These are phyloP conservation scores for Salvelinus alpinus DNA, from an alignment of 2,113 vertebrate genomes.

Conservation along the genomic window DNA sequence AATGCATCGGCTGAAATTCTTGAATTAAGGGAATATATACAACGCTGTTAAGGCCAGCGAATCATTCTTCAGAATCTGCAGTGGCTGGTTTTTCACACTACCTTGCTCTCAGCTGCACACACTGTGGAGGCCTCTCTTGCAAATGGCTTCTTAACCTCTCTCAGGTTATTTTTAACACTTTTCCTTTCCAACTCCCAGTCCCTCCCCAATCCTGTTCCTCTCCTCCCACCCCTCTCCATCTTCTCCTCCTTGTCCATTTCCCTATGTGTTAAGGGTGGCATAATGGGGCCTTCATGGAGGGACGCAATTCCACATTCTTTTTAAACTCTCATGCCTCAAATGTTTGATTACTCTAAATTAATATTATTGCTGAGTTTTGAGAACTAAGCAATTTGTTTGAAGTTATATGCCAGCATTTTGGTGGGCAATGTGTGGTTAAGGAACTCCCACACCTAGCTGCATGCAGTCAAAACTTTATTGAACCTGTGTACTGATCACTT, in stretches of 20 bases:
- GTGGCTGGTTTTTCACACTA: slow-evolving; percentile 27
- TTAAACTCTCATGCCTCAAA: slow-evolving; percentile 43
- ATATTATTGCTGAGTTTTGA: slow-evolving; percentile 49
- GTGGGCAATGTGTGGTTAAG: slow-evolving; percentile 35
- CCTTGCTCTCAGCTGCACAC: background rate
- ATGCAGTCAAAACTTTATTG: background rate
- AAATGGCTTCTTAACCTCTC: background rate
- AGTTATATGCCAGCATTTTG: slow-evolving; percentile 34
- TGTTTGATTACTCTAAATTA: slow-evolving; percentile 41
- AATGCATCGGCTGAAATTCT: no score
- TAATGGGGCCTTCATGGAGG: slow-evolving; percentile 59
- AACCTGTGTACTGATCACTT: no score
- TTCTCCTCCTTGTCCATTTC: slow-evolving; percentile 4
- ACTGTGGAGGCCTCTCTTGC: background rate
- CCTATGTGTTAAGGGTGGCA: slow-evolving; percentile 29
- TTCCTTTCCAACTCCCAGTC: background rate
- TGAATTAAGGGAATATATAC: no score
- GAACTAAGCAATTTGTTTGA: slow-evolving; percentile 45
- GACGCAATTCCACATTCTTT: slow-evolving; percentile 44
- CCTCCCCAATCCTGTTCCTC: background rate
- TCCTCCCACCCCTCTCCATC: background rate
- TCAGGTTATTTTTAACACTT: background rate
- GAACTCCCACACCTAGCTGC: background rate
- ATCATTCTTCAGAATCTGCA: no score
- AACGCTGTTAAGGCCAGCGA: no score